phyloP scores from a whole-genome alignment of 2,888 invertebrate genomes.

The Cistogaster globosa region DNA sequence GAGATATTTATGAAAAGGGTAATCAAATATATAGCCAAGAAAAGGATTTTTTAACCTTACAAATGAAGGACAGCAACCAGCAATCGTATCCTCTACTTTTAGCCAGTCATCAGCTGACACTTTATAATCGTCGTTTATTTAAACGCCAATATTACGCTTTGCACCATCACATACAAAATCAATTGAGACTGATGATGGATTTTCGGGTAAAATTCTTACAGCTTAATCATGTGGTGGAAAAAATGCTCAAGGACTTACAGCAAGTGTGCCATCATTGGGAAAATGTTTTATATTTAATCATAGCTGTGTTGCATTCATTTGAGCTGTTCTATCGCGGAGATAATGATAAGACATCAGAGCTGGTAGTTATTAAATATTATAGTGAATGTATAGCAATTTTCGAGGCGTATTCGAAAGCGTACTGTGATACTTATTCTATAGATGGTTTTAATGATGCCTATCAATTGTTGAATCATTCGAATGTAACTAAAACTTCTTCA shows the following conservation, averaged over 20 bases:
- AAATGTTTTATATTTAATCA: slow-evolving; percentile 88
- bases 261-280: slow-evolving; percentile 86
- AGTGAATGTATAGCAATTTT: slow-evolving; percentile 89
- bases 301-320: slow-evolving; percentile 87
- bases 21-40: slow-evolving; percentile 71
- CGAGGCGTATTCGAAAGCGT: slow-evolving; percentile 87
- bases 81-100: slow-evolving; percentile 77
- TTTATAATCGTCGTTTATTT: slow-evolving; percentile 78
- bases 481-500: not conserved
- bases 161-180: slow-evolving; percentile 77
- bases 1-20: slow-evolving; percentile 73
- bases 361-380: slow-evolving; percentile 87
- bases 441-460: slow-evolving; percentile 88
- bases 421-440: slow-evolving; percentile 89
- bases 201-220: slow-evolving; percentile 73
- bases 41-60: slow-evolving; percentile 76
- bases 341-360: slow-evolving; percentile 86
- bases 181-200: slow-evolving; percentile 76
- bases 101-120: slow-evolving; percentile 76
- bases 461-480: slow-evolving; percentile 80
- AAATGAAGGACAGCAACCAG: slow-evolving; percentile 74
- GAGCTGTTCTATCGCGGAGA: slow-evolving; percentile 88
- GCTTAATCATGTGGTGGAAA: slow-evolving; percentile 63
- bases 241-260: slow-evolving; percentile 72
- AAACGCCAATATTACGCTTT: slow-evolving; percentile 76